Evolutionary conservation across 2,888 invertebrate genomes (phyloP).

Genomic region (Deilephila porcellus): DNA sequence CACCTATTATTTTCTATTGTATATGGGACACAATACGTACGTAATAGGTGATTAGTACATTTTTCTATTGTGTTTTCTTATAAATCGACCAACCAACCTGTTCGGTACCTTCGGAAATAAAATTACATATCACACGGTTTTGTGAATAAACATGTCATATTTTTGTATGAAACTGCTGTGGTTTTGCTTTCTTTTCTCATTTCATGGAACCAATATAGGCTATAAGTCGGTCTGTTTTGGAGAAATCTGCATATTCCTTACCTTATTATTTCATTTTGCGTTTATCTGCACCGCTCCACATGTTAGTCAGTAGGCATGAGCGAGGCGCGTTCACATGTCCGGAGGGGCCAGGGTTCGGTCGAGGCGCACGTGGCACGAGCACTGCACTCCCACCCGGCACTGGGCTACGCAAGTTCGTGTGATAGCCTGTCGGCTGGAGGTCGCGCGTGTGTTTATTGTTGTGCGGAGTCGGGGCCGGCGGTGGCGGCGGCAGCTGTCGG

Average conservation of each 20-base stretch:
- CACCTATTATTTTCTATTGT: not conserved
- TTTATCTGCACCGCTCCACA: slow-evolving; percentile 63
- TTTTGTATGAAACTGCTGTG: slow-evolving; percentile 1
- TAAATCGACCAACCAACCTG: not conserved
- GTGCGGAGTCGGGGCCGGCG: slow-evolving; percentile 48
- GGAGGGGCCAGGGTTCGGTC: not conserved
- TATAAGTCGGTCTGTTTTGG: not conserved
- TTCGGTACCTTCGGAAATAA: not conserved
- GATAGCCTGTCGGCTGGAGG: slow-evolving; percentile 45
- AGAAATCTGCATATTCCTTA: slow-evolving; percentile 48
- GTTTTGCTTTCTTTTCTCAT: not conserved
- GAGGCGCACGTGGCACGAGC: slow-evolving; percentile 58
- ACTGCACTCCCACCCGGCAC: slow-evolving; percentile 62
- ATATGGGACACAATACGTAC: not conserved
- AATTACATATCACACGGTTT: not conserved
- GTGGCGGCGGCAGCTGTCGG: slow-evolving; percentile 52
- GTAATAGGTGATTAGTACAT: not conserved
- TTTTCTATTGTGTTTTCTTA: not conserved
- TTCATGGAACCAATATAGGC: not conserved
- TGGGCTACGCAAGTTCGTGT: slow-evolving; percentile 42
- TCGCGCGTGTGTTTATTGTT: slow-evolving; percentile 65
- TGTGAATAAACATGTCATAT: not conserved
- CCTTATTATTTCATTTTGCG: slow-evolving; percentile 82
- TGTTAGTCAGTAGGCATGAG: slow-evolving; percentile 60
- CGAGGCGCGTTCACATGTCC: slow-evolving; percentile 50